Conservation (phyloP, 2,113 vertebrate genomes). For the Gobio gobio region DNA sequence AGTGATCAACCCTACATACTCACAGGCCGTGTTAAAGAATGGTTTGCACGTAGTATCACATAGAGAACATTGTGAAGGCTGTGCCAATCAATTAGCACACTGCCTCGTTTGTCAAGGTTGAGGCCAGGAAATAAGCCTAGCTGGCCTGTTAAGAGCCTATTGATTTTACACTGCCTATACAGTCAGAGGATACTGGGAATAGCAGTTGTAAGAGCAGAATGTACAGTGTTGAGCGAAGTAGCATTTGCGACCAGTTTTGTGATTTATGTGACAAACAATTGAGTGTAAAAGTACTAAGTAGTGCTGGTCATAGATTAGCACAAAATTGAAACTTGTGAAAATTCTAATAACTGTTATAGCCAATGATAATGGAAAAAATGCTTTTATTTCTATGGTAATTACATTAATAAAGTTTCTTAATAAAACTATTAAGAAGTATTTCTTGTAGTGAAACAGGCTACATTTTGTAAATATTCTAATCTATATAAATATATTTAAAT, state of each 20-base stretch:
- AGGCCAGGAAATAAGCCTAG: constrained; percentile 43
- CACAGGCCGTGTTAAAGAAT: constrained; percentile 14
- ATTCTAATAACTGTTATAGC: no score
- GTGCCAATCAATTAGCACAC: constrained; percentile 40
- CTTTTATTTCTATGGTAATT: neutral
- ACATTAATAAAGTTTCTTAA: neutral
- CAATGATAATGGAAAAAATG: no score
- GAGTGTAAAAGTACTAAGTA: neutral
- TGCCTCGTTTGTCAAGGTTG: constrained; percentile 38
- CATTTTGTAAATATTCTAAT: neutral
- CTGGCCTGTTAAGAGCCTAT: constrained; percentile 40
- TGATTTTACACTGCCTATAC: constrained; percentile 47
- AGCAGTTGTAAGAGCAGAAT: neutral
- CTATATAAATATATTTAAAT: neutral
- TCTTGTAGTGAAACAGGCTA: neutral
- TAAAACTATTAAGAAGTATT: neutral
- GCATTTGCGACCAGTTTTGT: neutral
- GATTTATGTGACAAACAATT: constrained; percentile 16
- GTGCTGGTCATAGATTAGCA: neutral
- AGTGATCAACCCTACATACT: constrained; percentile 23
- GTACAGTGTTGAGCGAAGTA: neutral
- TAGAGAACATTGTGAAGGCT: constrained; percentile 30
- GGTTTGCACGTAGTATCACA: neutral
- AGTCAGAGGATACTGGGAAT: constrained; percentile 20
- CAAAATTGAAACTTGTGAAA: neutral